Conservation (phyloP, 2,888 invertebrate species). For the Brenthis hecate region DNA sequence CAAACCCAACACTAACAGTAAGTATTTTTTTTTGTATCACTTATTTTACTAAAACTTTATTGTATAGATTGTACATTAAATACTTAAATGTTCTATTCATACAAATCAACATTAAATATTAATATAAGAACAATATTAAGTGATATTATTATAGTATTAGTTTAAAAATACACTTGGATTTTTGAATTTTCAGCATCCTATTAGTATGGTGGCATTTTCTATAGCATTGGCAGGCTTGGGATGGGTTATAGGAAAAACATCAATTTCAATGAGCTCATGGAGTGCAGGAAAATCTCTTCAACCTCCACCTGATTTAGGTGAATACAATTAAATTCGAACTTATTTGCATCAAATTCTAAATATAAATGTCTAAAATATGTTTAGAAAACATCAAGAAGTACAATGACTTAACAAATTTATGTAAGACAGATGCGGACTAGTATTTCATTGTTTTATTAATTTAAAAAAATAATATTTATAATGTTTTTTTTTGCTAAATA, state of each 20-base stretch:
- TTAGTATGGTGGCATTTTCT: slow-evolving; percentile 87
- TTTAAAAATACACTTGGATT: background rate
- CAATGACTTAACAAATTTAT: too few relatives aligned
- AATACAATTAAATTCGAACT: slow-evolving; percentile 5
- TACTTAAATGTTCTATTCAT: too few relatives aligned
- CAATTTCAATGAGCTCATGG: slow-evolving; percentile 65
- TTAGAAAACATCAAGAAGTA: too few relatives aligned
- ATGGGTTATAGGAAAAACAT: slow-evolving; percentile 84
- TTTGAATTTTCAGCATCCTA: slow-evolving; percentile 84
- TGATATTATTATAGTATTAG: background rate
- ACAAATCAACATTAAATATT: too few relatives aligned
- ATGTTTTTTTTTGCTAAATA: background rate
- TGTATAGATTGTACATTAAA: too few relatives aligned
- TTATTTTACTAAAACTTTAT: too few relatives aligned
- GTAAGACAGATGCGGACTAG: too few relatives aligned
- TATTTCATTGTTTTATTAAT: slow-evolving; percentile 46
- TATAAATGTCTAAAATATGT: too few relatives aligned
- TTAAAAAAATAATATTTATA: background rate
- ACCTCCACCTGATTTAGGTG: slow-evolving; percentile 74
- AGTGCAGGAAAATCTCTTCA: slow-evolving; percentile 71
- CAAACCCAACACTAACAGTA: slow-evolving; percentile 85
- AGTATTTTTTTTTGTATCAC: slow-evolving; percentile 48
- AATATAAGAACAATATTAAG: background rate
- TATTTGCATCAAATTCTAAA: too few relatives aligned
- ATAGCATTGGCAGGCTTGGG: slow-evolving; percentile 86